These are phyloP conservation scores for Diadumene lineata DNA, from an alignment of 92 coral and sea anemone genomes.

Conservation along the genomic window DNA sequence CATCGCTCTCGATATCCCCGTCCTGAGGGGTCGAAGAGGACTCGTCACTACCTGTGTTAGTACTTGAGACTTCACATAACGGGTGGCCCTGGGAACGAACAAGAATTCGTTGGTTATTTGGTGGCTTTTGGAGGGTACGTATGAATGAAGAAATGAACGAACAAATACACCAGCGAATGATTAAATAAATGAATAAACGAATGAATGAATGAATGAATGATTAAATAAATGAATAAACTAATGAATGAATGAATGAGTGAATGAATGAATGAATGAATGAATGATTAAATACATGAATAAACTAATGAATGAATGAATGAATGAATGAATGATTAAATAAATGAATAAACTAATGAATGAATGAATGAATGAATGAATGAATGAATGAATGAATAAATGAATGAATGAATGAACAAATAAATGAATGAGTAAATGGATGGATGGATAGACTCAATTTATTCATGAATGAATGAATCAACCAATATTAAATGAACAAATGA, in stretches of 20 bases:
- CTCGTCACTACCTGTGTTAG: slow-evolving; percentile 92
- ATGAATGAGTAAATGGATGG: too few species aligned
- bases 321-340: not conserved
- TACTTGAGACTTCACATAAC: slow-evolving; percentile 75
- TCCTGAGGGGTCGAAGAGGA: slow-evolving; percentile 88
- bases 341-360: not conserved
- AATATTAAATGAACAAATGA: too few species aligned
- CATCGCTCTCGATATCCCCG: slow-evolving; percentile 84
- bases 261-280: not conserved
- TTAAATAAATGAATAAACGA: not conserved
- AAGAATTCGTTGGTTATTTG: too few species aligned
- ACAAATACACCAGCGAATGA: not conserved
- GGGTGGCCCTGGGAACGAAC: slow-evolving; percentile 57
- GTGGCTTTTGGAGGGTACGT: too few species aligned
- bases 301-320: not conserved
- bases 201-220: not conserved
- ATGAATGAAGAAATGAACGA: not conserved
- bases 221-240: not conserved
- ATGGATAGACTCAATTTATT: too few species aligned
- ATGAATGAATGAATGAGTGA: not conserved
- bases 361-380: too few species aligned
- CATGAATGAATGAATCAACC: too few species aligned
- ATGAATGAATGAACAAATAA: too few species aligned
- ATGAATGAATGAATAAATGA: too few species aligned
- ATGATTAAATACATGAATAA: not conserved